These are phyloP conservation scores for Timandra comae DNA, from an alignment of 2,888 invertebrate species.

Conservation along the genomic window DNA sequence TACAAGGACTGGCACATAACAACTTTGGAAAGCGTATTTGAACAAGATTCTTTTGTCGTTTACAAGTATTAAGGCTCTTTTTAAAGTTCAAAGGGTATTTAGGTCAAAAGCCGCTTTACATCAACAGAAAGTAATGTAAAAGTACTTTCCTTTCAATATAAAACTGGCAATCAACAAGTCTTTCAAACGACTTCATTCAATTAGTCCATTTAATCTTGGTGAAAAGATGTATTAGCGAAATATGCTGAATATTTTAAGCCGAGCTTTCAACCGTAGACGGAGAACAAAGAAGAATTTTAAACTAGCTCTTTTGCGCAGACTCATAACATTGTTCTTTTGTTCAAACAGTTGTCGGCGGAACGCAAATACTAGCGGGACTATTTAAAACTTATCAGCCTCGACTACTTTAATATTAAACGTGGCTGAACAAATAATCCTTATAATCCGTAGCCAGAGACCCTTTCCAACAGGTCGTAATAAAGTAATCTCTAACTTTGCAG, in stretches of 20 bases:
- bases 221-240: neutral
- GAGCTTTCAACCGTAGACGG: slow-evolving; percentile 14
- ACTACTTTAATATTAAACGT: slow-evolving; percentile 5
- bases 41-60: too few species aligned
- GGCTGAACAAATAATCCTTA: neutral
- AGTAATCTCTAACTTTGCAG: too few species aligned
- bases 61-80: too few species aligned
- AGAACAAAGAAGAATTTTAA: slow-evolving; percentile 15
- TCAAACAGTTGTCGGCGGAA: slow-evolving; percentile 11
- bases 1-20: too few species aligned
- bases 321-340: slow-evolving; percentile 15
- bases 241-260: slow-evolving; percentile 16
- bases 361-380: slow-evolving; percentile 5
- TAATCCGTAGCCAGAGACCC: neutral
- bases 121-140: too few species aligned
- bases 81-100: too few species aligned
- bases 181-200: slow-evolving; percentile 1
- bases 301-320: slow-evolving; percentile 8
- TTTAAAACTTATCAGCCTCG: slow-evolving; percentile 5
- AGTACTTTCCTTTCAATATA: too few species aligned
- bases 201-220: slow-evolving; percentile 5
- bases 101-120: too few species aligned
- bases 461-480: too few species aligned
- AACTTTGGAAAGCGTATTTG: too few species aligned
- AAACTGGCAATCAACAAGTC: slow-evolving; percentile 12